Percentiles rank a stretch among this genome's conserved stretches.
These are phyloP conservation scores for Petrocephalus schoutedeni DNA, from an alignment of 2,797 vertebrate species.

Conservation along the genomic window DNA sequence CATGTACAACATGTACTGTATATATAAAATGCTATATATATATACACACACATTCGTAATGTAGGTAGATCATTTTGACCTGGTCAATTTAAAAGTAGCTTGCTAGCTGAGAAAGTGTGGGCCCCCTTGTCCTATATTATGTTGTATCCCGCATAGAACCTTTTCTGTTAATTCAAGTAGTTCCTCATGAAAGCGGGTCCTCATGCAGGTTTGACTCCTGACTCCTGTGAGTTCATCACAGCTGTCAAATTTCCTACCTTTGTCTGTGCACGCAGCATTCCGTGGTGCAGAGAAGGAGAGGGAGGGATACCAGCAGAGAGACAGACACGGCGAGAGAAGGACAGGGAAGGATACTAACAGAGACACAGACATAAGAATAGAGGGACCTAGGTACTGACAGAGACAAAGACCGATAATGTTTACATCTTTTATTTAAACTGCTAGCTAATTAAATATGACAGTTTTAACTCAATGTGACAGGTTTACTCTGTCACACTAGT, in stretches of 20 bases:
- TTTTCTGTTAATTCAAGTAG: background rate
- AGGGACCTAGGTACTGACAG: background rate
- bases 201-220: background rate
- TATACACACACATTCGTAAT: too few relatives aligned
- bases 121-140: too few relatives aligned
- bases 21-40: too few relatives aligned
- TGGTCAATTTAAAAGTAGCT: too few relatives aligned
- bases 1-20: too few relatives aligned
- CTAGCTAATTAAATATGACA: background rate
- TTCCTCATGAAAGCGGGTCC: background rate
- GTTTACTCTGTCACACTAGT: background rate
- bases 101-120: too few relatives aligned
- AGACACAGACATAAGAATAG: background rate
- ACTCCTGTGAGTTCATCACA: background rate
- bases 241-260: background rate
- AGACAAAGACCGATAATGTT: background rate
- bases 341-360: background rate
- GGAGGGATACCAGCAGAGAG: background rate
- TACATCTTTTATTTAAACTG: background rate
- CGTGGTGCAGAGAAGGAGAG: background rate
- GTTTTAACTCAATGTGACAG: background rate
- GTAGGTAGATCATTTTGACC: too few relatives aligned
- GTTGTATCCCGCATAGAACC: background rate
- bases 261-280: background rate
- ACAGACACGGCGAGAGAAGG: background rate